Conservation (phyloP, 2,797 vertebrate species). For the Vespertilio murinus region DNA sequence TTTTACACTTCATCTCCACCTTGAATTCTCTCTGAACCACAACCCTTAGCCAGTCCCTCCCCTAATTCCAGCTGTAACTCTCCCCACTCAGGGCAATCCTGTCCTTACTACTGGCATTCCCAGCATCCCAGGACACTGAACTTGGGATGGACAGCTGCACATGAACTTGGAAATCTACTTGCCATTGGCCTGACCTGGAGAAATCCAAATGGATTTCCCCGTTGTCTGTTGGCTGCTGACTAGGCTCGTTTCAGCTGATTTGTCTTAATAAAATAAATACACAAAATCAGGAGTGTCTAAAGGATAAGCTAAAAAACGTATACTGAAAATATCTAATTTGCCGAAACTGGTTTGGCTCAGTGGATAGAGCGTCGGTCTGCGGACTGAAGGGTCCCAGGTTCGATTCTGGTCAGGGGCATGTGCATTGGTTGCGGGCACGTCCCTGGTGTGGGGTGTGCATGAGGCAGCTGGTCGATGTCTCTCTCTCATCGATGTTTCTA, state of each 20-base stretch:
- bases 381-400: no score
- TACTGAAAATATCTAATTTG: neutral
- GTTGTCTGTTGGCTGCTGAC: neutral
- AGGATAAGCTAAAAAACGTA: neutral
- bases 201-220: neutral
- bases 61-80: neutral
- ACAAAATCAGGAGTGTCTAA: neutral
- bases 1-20: neutral
- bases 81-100: neutral
- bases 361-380: no score
- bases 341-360: no score
- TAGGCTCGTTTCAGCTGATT: neutral
- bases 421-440: no score
- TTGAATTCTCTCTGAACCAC: neutral
- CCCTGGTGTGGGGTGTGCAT: no score
- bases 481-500: no score
- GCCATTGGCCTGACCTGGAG: neutral
- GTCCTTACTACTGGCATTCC: neutral
- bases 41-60: neutral
- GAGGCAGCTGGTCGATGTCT: no score
- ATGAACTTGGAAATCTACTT: neutral
- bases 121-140: neutral
- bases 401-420: no score
- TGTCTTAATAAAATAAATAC: neutral
- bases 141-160: neutral